These are phyloP conservation scores for Mirounga angustirostris DNA, from an alignment of 2,113 vertebrate genomes.

Conservation along the genomic window DNA sequence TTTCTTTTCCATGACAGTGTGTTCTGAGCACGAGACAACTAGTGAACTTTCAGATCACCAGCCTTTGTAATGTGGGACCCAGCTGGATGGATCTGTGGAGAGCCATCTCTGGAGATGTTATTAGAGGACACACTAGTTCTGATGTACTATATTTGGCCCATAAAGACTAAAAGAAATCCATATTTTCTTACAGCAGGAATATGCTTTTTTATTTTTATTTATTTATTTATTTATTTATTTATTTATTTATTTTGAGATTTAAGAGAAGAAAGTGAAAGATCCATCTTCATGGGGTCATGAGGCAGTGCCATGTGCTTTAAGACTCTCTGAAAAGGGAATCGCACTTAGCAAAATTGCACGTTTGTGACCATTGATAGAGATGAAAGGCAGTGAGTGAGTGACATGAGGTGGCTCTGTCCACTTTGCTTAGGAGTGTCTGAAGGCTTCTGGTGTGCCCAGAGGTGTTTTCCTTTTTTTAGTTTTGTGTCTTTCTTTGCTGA, in stretches of 20 bases:
- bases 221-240: neutral
- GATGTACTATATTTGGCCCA: neutral
- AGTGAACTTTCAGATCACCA: neutral
- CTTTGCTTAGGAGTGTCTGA: neutral
- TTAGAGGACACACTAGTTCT: neutral
- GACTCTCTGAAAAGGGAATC: conserved; percentile 40
- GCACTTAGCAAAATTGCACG: neutral
- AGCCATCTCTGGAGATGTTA: neutral
- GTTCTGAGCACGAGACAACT: neutral
- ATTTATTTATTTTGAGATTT: neutral
- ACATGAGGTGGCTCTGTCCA: neutral
- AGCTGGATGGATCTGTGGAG: neutral
- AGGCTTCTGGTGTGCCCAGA: neutral
- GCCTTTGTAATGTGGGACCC: neutral
- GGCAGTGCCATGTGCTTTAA: neutral
- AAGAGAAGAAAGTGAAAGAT: conserved; percentile 24
- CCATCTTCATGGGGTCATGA: neutral
- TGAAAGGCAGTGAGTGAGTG: neutral
- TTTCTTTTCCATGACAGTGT: neutral
- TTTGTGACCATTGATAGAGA: conserved; percentile 23
- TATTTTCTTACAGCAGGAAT: neutral
- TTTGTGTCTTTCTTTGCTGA: conserved; percentile 12
- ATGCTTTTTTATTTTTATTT: neutral
- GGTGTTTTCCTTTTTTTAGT: neutral
- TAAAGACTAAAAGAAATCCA: neutral